Evolutionary conservation across 2,113 vertebrate genomes (phyloP), one percentile per base, ranked within the genome.

Genomic region (Hemiscyllium ocellatum): DNA sequence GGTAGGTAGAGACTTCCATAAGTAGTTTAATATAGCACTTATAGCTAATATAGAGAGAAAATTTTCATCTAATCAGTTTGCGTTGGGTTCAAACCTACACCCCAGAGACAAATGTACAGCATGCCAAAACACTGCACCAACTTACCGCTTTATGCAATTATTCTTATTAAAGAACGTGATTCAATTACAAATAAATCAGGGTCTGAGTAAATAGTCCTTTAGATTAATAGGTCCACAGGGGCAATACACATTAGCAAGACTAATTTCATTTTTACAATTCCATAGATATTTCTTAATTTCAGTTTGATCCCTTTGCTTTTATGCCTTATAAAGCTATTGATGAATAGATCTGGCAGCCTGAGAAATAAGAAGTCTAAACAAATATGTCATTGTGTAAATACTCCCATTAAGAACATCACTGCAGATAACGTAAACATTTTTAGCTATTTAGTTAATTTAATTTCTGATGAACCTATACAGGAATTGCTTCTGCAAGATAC

Each of bases 131-230:
- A 93, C 19, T 68, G 89, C 89, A 93, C n/a, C n/a, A 33, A 66
- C 61, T n/a, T 93, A 61, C 66, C 17, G 33, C 29, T 61, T 61
- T 37, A 66, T 22, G 17, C 61, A 93, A 68, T 93, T 93, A 93
- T 93, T 93, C 61, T 93, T 93, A 93, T 93, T 93, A 93, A 93
- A 93, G 33, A 93, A 66, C 22, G 33, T 68, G 89, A 93, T 93
- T 93, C n/a, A 61, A 5, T 37, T 93, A 37, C 20, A 65, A 93
- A 68, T 93, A 61, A 93, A 66, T 93, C 89, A 93, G 61, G 17
- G 19, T 66, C 89, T 93, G 29, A 66, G 61, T 66, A 91, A 93
- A 66, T 20, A 93, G 61, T 37, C 61, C 61, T 93, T 66, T 37
- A 93, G 22, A 68, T 93, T 66, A 66, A 93, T 93, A 19, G 56